Base-by-base conservation (phyloP, 2,113 vertebrate species). In the Chlorocebus sabaeus region DNA sequence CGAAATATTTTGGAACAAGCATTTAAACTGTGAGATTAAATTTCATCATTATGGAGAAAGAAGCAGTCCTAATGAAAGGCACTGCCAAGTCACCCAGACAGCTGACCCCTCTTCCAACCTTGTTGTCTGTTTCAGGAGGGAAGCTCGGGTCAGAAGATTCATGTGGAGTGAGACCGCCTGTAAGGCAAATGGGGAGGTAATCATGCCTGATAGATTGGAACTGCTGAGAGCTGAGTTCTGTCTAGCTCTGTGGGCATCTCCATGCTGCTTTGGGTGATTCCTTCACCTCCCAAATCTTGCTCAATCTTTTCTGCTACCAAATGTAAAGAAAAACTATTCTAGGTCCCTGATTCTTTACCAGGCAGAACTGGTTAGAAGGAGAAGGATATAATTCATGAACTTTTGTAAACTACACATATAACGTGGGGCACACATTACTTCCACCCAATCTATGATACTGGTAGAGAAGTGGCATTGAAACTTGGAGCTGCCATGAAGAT, bases 1-100 rank as follows among this genome's bases (percentile, higher is more conserved):
- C 2, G 97, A 96, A 98, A 98, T 98, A 98, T 98, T 98, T 98
- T 81, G 98, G 94, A 95, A 96, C 67, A 97, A 97, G 97, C 87
- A 88, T 67, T 96, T 90, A 94, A 98, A 96, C 94, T 97, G 96
- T 96, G 95, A 98, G 96, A 78, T 38, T 96, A 80, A 87, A 95
- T 97, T 93, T 92, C 84, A 87, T 82, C 83, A 59, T 67, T 40
- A 32, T 57, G 48, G 70, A 79, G 93, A 75, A 90, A 97, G 90
- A 45, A 92, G 52, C 35, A 3, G 38, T 87, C 76, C 57, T 84
- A 64, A 59, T 14, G 59, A 75, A 93, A 97, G 83, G 12, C 72
- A 80, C 2, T 0, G 38, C 91, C 93, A 83, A 22, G 40, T 81
- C 87, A 78, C 94, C 89, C 96, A 96, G 95, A 95, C 45, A 0